phyloP scores from a whole-genome alignment of 2,888 invertebrate species.

The Euplagia quadripunctaria region DNA sequence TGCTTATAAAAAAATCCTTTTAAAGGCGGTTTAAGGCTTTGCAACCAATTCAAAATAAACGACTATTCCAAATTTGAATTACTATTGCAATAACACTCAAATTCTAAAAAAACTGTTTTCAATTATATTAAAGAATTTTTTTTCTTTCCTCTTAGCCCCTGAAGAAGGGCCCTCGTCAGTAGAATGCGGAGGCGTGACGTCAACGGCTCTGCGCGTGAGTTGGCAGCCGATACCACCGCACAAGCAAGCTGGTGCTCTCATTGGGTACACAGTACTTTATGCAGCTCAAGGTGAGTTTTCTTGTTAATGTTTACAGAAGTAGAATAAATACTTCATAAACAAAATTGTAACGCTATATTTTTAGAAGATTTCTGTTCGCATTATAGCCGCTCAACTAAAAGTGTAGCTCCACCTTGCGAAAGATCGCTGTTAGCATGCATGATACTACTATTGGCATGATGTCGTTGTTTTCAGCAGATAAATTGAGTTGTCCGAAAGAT shows the following conservation, averaged over 20 bases:
- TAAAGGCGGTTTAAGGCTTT: too few species aligned
- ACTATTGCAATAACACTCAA: too few species aligned
- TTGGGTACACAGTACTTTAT: constrained; percentile 95
- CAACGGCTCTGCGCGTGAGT: constrained; percentile 92
- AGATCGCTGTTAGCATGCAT: too few species aligned
- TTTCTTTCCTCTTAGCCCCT: constrained; percentile 86
- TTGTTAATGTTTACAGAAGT: not conserved
- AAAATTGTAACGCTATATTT: too few species aligned
- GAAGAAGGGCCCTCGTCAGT: constrained; percentile 93
- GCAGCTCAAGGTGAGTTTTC: constrained; percentile 85
- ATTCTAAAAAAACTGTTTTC: not conserved
- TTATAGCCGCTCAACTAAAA: not conserved
- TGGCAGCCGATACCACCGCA: constrained; percentile 92
- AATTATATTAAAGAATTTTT: not conserved
- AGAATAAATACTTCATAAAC: not conserved
- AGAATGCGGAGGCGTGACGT: constrained; percentile 91
- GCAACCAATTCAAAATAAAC: too few species aligned
- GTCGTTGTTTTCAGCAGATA: too few species aligned
- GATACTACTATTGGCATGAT: too few species aligned
- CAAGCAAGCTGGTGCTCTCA: constrained; percentile 92
- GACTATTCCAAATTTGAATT: too few species aligned
- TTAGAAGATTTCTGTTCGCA: not conserved
- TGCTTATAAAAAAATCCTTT: too few species aligned
- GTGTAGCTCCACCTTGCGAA: too few species aligned
- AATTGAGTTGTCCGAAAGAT: too few species aligned